Base-by-base conservation (phyloP, 1,140 invertebrate genomes). In the Probaryconus sp. region DNA sequence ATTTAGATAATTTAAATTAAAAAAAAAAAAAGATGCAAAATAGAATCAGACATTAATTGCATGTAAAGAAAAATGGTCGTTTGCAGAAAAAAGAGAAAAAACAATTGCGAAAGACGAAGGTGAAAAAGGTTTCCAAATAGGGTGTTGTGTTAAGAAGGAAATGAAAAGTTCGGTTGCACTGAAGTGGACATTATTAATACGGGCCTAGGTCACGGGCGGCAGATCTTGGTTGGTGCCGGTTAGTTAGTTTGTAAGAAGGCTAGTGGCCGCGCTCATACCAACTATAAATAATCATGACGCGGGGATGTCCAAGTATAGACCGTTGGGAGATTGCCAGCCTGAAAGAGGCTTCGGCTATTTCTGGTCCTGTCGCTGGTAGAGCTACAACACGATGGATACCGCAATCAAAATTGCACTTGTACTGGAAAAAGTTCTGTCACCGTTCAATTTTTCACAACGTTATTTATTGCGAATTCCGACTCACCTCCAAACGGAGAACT, bases 291-390 rank as follows among this genome's bases (percentile, higher is more conserved):
- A 89, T 86, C 83, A 78, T 81, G 82, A 82, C 85, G 81, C 89
- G 87, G 85, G 86, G 90, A 91, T 92, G 90, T 89, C 91, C 91
- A 92, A 92, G 91, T 92, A 92, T 91, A 92, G 91, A 88, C 90
- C 86, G 89, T 91, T 92, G 91, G 91, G 89, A 78, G 43, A 68
- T 17, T 89, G 90, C 91, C 91, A 92, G 88, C 79, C 77, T 80
- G 79, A 81, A 79, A 85, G 82, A 87, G 83, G 82, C 83, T 79
- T 85, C 81, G 78, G 80, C 82, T 88, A 88, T 89, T 88, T 88
- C 85, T 84, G 84, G 79, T 85, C 79, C 83, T 85, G 81, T 82
- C 82, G 83, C 80, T 78, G 81, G 79, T 74, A 79, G 79, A 76
- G 77, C 73, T 81, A 80, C 78, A 73, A 83, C 76, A 40, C 56